Base-by-base conservation (phyloP, 1,140 invertebrate genomes). In the Heliothis virescens region DNA sequence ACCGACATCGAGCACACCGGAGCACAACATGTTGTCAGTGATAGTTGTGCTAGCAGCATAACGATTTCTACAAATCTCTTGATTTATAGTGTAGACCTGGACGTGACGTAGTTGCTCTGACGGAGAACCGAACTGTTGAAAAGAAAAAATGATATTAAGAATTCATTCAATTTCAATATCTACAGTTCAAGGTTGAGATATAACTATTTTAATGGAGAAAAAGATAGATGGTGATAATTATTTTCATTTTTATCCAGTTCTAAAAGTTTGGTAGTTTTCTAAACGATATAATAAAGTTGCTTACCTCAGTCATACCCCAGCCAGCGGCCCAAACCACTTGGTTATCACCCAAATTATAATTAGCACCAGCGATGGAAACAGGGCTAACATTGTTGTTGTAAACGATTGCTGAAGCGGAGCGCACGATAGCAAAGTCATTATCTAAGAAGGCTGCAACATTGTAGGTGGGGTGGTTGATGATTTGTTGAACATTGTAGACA, bases 351-450 rank as follows among this genome's bases (percentile, higher is more conserved):
- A 76, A 41, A 21, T 71, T 67, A 11, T 80, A 80, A 26, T 76
- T 76, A 26, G 73, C 15, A 12, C 79, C 79, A 76, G 79, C 72
- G 16, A 76, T 76, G 4, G 29, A 57, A n/a, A 18, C 73, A n/a
- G 83, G 47, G 29, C 57, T 63, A 1, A 90, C 84, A 16, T 77
- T 79, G 63, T 69, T 83, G 10, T 26, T 63, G 12, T 85, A 87
- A 2, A 90, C 82, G 1, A 96, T 91, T 12, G 95, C 94, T 9
- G 95, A 89, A 1, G 93, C 86, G 0, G 97, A 82, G 47, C 91
- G 94, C n/a, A 97, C 82, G 0, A 97, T 83, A n/a, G 97, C 97
- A 11, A 97, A 87, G 80, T 97, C 96, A 83, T 97, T 96, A 3
- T 95, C 91, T 2, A 96, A 87, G 73, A 95, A 96, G 0, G 83